Evolutionary conservation across 2,888 invertebrate genomes (phyloP).

Genomic region (Dryocosmus kuriphilus): DNA sequence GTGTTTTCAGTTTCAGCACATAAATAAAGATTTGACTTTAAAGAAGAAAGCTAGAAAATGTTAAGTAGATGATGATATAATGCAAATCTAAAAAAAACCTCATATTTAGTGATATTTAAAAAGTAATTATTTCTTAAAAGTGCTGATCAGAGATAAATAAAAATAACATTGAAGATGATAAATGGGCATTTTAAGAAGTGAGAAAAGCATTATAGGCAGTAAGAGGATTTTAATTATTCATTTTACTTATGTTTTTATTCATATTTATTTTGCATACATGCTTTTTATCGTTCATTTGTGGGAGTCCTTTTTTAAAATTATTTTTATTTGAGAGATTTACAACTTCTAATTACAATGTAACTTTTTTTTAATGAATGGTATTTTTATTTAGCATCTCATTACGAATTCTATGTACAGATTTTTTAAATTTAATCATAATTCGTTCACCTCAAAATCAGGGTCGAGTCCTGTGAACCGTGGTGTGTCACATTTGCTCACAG

Average conservation of each 20-base stretch:
- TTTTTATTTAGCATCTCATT: neutral
- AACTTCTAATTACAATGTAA: neutral
- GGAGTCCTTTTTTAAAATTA: neutral
- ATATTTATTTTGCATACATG: neutral
- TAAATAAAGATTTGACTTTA: neutral
- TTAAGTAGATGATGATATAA: neutral
- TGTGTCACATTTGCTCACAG: too few relatives aligned
- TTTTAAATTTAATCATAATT: too few relatives aligned
- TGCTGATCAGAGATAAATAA: neutral
- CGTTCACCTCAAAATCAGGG: too few relatives aligned
- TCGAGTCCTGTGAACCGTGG: too few relatives aligned
- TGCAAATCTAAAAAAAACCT: neutral
- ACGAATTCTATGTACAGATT: too few relatives aligned
- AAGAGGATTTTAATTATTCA: neutral
- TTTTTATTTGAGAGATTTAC: neutral
- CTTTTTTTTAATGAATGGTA: neutral
- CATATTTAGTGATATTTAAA: neutral
- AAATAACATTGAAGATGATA: neutral
- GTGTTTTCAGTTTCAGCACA: neutral
- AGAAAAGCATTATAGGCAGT: neutral
- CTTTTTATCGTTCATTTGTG: neutral
- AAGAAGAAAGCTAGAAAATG: neutral
- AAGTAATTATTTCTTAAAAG: neutral
- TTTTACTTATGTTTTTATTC: neutral
- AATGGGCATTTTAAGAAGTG: neutral